phyloP scores from a whole-genome alignment of 2,797 vertebrate genomes.

The Clarias pachynema region DNA sequence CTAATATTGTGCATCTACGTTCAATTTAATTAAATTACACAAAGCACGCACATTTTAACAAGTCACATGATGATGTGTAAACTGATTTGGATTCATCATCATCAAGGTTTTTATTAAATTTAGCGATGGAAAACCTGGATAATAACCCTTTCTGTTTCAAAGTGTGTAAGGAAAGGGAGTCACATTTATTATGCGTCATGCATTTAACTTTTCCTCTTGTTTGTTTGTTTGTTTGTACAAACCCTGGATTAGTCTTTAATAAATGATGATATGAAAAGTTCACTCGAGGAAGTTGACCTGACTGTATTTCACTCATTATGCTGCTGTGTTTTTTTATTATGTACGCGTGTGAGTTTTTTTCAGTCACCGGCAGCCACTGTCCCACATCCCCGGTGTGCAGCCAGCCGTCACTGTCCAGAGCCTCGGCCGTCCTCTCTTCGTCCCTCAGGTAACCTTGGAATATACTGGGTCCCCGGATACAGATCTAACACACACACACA shows the following conservation, averaged over 20 bases:
- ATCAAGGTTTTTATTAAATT: background rate
- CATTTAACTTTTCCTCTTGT: background rate
- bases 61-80: background rate
- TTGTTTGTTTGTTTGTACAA: no score
- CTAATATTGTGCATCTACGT: no score
- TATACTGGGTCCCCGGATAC: slow-evolving; percentile 76
- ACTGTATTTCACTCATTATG: background rate
- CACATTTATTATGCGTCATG: background rate
- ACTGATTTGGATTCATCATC: background rate
- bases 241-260: background rate
- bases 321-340: background rate
- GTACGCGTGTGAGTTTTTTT: background rate
- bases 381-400: slow-evolving; percentile 81
- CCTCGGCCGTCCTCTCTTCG: slow-evolving; percentile 71
- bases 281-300: background rate
- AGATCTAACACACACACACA: slow-evolving; percentile 67
- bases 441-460: slow-evolving; percentile 79
- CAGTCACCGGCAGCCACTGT: slow-evolving; percentile 78
- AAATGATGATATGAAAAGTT: background rate
- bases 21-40: no score
- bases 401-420: slow-evolving; percentile 77
- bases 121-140: background rate
- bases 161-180: background rate
- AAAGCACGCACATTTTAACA: background rate
- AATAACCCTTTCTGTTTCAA: background rate